Conservation (phyloP, 2,113 vertebrate genomes). For the Amphilophus citrinellus region DNA sequence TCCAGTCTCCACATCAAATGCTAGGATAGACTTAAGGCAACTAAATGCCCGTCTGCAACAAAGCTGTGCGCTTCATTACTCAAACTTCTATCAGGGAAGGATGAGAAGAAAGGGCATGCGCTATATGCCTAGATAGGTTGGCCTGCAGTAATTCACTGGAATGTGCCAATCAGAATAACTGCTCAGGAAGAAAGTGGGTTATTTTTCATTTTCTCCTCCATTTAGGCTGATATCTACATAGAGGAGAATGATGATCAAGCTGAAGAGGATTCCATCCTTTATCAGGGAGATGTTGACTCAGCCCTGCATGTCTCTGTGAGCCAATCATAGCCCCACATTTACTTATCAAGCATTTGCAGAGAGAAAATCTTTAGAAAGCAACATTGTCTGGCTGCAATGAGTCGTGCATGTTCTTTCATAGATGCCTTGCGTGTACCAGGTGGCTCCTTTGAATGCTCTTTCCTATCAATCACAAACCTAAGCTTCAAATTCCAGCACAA, state of each 20-base stretch:
- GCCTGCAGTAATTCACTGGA: slow-evolving; percentile 53
- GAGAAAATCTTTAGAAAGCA: slow-evolving; percentile 26
- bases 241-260: background rate
- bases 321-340: slow-evolving; percentile 20
- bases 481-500: slow-evolving; percentile 45
- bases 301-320: slow-evolving; percentile 27
- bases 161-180: slow-evolving; percentile 28
- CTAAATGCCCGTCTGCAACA: slow-evolving; percentile 55
- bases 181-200: slow-evolving; percentile 31
- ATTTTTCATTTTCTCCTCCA: slow-evolving; percentile 18
- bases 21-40: slow-evolving; percentile 62
- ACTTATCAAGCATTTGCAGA: slow-evolving; percentile 36
- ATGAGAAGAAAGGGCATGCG: slow-evolving; percentile 42
- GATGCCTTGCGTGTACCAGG: slow-evolving; percentile 49
- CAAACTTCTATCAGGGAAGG: slow-evolving; percentile 51
- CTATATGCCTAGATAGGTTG: slow-evolving; percentile 42
- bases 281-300: slow-evolving; percentile 32
- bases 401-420: slow-evolving; percentile 47
- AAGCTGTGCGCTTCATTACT: slow-evolving; percentile 68
- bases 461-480: slow-evolving; percentile 34
- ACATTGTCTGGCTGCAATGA: slow-evolving; percentile 39
- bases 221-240: slow-evolving; percentile 12
- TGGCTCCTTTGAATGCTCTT: slow-evolving; percentile 51
- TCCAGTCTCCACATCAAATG: slow-evolving; percentile 72
- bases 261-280: slow-evolving; percentile 25